A percentile compares a stretch with the other conserved stretches of the same genome.
Conservation (phyloP, 2,113 vertebrate genomes). For the Callospermophilus lateralis region DNA sequence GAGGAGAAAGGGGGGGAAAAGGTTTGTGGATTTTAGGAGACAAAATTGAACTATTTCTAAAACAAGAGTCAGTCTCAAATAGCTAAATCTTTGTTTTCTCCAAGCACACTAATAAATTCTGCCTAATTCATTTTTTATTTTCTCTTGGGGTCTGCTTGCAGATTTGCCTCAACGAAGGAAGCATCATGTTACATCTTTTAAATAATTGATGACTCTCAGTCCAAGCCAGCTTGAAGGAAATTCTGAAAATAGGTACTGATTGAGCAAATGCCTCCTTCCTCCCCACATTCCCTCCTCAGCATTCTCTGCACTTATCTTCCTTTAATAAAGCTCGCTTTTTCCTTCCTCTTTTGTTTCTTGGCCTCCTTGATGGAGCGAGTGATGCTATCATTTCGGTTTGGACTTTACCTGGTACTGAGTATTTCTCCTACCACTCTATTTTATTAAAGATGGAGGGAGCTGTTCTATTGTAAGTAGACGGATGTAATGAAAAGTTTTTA, state of each 20-base stretch:
- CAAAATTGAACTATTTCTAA: conserved; percentile 85
- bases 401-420: conserved; percentile 79
- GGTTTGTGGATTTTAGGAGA: conserved; percentile 77
- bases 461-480: conserved; percentile 83
- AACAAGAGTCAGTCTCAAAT: conserved; percentile 83
- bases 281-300: neutral
- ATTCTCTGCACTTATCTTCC: neutral
- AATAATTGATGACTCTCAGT: conserved; percentile 98
- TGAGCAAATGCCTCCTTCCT: conserved; percentile 88
- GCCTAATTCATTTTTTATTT: conserved; percentile 99
- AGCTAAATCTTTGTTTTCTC: conserved; percentile 92
- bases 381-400: conserved; percentile 80
- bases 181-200: conserved; percentile 99
- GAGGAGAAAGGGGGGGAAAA: conserved; percentile 35
- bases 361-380: conserved; percentile 72
- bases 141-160: conserved; percentile 96
- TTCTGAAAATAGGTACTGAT: conserved; percentile 95
- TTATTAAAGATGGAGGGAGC: conserved; percentile 81
- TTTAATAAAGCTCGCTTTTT: neutral
- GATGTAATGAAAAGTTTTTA: conserved; percentile 82
- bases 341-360: conserved; percentile 74
- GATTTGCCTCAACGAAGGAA: conserved; percentile 99
- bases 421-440: conserved; percentile 71
- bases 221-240: conserved; percentile 92
- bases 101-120: conserved; percentile 96